phyloP scores from a whole-genome alignment of 2,113 vertebrate genomes.

The Rhinoptilus africanus region DNA sequence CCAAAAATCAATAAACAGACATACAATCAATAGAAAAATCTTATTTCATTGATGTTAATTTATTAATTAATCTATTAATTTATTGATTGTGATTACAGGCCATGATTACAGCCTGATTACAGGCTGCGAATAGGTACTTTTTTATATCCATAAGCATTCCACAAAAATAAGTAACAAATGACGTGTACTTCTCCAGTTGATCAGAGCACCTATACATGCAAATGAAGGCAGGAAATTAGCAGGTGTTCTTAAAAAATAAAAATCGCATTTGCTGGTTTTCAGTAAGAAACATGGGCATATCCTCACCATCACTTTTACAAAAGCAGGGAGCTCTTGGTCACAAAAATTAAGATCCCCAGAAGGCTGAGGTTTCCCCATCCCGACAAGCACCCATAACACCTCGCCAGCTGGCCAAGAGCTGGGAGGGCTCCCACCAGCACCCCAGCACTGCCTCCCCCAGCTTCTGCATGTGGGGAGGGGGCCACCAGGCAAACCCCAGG shows the following conservation, averaged over 20 bases:
- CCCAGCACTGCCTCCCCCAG: not conserved
- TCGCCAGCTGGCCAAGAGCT: not conserved
- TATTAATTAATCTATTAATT: constrained; percentile 49
- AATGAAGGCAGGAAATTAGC: not conserved
- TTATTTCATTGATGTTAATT: not conserved
- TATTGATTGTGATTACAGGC: constrained; percentile 37
- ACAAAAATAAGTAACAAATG: not conserved
- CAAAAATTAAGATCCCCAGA: not conserved
- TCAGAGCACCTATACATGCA: not conserved
- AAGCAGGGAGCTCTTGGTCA: not conserved
- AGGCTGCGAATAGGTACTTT: not conserved
- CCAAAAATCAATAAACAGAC: not conserved
- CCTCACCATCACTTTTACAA: not conserved
- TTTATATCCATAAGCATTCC: not conserved
- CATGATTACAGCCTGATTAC: constrained; percentile 42
- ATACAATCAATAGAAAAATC: constrained; percentile 12
- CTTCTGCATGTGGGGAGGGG: not conserved
- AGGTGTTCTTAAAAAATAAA: not conserved
- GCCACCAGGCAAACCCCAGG: not conserved
- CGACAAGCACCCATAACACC: not conserved
- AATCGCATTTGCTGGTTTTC: not conserved
- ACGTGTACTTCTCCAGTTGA: not conserved
- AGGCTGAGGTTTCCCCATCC: not conserved
- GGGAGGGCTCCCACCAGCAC: not conserved
- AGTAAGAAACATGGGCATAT: not conserved